phyloP scores from a whole-genome alignment of 2,888 invertebrate species.

The Caenorhabditis sp. region DNA sequence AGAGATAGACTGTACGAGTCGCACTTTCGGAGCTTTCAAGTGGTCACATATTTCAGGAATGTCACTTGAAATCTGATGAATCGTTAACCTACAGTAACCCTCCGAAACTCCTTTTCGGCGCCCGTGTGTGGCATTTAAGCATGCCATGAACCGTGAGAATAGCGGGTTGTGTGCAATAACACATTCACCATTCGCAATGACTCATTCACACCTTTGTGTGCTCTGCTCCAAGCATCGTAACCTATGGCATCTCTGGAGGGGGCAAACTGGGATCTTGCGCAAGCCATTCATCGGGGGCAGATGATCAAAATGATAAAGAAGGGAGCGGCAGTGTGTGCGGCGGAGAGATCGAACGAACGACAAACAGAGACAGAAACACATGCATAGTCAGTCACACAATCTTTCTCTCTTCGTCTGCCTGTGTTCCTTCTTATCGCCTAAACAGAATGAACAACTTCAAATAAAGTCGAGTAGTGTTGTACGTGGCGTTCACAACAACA shows the following conservation, averaged over 20 bases:
- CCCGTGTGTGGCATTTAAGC: background rate
- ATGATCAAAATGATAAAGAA: slow-evolving; percentile 54
- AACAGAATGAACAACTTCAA: slow-evolving; percentile 28
- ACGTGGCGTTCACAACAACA: slow-evolving; percentile 21
- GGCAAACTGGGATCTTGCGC: slow-evolving; percentile 19
- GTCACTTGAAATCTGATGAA: background rate
- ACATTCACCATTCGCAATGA: slow-evolving; percentile 16
- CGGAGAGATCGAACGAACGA: slow-evolving; percentile 38
- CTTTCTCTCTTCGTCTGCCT: slow-evolving; percentile 31
- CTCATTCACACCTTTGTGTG: slow-evolving; percentile 42
- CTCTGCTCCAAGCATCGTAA: slow-evolving; percentile 33
- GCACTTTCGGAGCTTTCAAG: slow-evolving; percentile 26
- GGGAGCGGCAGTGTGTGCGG: slow-evolving; percentile 45
- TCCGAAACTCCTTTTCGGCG: background rate
- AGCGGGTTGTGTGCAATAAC: background rate
- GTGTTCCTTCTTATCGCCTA: slow-evolving; percentile 40
- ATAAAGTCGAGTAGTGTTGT: slow-evolving; percentile 33
- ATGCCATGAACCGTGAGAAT: slow-evolving; percentile 16
- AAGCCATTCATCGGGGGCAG: slow-evolving; percentile 16
- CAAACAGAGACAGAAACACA: slow-evolving; percentile 27
- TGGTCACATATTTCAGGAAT: slow-evolving; percentile 19
- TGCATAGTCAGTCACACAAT: slow-evolving; percentile 4
- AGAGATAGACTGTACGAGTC: background rate
- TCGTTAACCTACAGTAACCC: slow-evolving; percentile 18
- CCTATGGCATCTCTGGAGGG: slow-evolving; percentile 1